Evolutionary conservation across 2,888 invertebrate species (phyloP).

Genomic region (Rotaria magnacalcarata): DNA sequence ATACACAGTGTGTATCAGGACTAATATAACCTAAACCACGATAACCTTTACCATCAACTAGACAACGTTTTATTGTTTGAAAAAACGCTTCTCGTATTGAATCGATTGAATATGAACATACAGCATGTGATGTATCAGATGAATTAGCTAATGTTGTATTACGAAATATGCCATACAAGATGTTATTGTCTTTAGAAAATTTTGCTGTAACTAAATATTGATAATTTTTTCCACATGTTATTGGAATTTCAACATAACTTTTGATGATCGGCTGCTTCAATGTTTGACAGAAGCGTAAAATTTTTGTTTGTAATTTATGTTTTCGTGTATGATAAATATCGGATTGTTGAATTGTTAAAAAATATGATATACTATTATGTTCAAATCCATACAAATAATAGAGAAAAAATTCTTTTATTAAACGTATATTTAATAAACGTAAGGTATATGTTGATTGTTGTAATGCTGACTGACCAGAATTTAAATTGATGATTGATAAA

Average conservation of each 20-base stretch:
- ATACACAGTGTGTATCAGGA: background rate
- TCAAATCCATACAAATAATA: constrained; percentile 21
- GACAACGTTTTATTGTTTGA: constrained; percentile 25
- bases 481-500: background rate
- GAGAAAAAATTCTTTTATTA: constrained; percentile 17
- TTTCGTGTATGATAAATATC: background rate
- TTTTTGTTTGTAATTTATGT: constrained; percentile 18
- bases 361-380: background rate
- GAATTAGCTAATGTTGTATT: background rate
- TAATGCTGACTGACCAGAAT: background rate
- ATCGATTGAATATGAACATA: background rate
- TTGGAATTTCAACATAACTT: constrained; percentile 27
- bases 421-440: constrained; percentile 31
- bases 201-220: background rate
- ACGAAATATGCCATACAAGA: background rate
- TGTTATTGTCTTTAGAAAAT: background rate
- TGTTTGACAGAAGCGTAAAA: constrained; percentile 19
- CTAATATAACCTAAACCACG: constrained; percentile 16
- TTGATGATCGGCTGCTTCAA: background rate
- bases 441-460: background rate
- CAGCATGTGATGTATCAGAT: background rate
- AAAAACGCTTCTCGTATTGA: background rate
- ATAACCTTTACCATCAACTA: background rate
- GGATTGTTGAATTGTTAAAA: constrained; percentile 12
- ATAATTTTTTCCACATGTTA: constrained; percentile 19